Percentiles rank a stretch among this genome's conserved stretches.
These are phyloP conservation scores for Pongo abelii DNA, from an alignment of 2,113 vertebrate species.

Conservation along the genomic window DNA sequence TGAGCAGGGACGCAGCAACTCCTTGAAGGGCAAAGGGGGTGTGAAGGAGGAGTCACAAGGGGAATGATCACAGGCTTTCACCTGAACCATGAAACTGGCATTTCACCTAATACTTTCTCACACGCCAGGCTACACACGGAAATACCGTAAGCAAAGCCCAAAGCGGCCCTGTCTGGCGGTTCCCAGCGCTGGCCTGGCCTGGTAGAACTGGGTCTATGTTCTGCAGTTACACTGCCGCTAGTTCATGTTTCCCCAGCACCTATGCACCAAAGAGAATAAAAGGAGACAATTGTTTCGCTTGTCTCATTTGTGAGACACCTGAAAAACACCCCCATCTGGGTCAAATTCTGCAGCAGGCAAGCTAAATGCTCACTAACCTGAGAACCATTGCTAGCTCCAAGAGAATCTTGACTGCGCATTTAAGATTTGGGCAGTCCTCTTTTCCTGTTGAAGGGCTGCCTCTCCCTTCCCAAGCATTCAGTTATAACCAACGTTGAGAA, in stretches of 20 bases:
- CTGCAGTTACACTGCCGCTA: neutral
- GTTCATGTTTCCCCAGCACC: neutral
- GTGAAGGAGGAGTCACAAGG: neutral
- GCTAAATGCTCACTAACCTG: neutral
- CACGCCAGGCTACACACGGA: neutral
- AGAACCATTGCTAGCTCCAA: fast-evolving
- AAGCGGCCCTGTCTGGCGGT: neutral
- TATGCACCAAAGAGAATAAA: neutral
- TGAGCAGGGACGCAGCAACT: neutral
- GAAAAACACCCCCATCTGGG: neutral
- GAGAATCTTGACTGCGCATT: neutral
- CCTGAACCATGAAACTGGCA: neutral
- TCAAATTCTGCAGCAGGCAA: neutral
- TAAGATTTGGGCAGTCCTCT: neutral
- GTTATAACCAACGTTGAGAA: neutral
- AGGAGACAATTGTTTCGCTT: neutral
- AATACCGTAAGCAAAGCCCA: neutral
- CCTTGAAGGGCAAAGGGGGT: neutral
- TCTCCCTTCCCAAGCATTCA: neutral
- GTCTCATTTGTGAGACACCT: neutral
- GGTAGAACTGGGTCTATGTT: neutral
- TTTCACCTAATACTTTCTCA: neutral
- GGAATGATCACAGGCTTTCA: neutral
- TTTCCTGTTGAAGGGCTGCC: neutral
- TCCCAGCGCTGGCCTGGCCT: neutral